Conservation (phyloP, 1,140 invertebrate genomes). For the Drosophila fuyamai region DNA sequence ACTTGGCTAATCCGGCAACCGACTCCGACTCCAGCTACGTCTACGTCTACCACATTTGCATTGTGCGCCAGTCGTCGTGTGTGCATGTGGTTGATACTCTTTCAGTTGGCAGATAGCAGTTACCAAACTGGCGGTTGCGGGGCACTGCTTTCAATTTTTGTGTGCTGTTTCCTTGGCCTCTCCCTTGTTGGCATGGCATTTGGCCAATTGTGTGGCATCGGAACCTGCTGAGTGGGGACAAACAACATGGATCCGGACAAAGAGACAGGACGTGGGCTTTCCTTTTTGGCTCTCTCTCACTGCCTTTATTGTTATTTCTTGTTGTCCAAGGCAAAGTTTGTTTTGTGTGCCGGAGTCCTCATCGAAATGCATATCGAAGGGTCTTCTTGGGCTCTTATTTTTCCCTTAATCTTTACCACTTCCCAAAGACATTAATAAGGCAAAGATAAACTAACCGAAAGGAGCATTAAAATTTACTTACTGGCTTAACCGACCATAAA, state of each 20-base stretch:
- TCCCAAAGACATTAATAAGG: conserved; percentile 44
- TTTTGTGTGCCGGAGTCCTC: conserved; percentile 11
- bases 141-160: conserved; percentile 59
- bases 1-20: conserved; percentile 50
- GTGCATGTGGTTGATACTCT: conserved; percentile 45
- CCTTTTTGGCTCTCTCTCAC: conserved; percentile 11
- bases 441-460: conserved; percentile 50
- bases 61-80: conserved; percentile 34
- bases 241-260: conserved; percentile 26
- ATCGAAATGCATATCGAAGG: conserved; percentile 51
- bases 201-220: conserved; percentile 56
- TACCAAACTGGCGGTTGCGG: conserved; percentile 56
- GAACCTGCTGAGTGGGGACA: conserved; percentile 47
- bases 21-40: neutral
- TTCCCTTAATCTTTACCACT: conserved; percentile 15
- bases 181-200: conserved; percentile 49
- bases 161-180: conserved; percentile 40
- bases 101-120: conserved; percentile 36
- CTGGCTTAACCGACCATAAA: conserved; percentile 60
- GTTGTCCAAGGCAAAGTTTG: conserved; percentile 33
- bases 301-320: conserved; percentile 50
- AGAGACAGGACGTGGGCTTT: conserved; percentile 27
- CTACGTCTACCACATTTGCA: conserved; percentile 35
- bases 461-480: conserved; percentile 66
- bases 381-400: neutral